A percentile compares a stretch with the other conserved stretches of the same genome.
Conservation (phyloP, 2,888 invertebrate species). For the Cremastinae sp. region DNA sequence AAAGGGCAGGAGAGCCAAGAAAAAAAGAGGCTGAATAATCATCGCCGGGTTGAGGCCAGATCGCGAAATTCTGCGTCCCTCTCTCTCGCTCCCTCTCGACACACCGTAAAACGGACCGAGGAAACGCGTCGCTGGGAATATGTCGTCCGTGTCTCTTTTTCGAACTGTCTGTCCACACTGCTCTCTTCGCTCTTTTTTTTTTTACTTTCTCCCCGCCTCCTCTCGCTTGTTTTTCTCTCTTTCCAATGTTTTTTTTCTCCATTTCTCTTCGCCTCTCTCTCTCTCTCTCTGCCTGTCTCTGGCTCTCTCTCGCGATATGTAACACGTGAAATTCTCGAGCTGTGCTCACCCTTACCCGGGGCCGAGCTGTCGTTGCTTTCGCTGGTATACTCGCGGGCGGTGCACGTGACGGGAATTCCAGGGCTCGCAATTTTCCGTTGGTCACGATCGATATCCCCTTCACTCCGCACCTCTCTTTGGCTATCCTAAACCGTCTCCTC, state of each 20-base stretch:
- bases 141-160: slow-evolving; percentile 40
- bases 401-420: slow-evolving; percentile 58
- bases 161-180: slow-evolving; percentile 46
- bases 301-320: slow-evolving; percentile 35
- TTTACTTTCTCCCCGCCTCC: slow-evolving; percentile 17
- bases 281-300: no score
- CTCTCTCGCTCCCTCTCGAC: slow-evolving; percentile 8
- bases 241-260: no score
- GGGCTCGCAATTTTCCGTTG: slow-evolving; percentile 49
- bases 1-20: no score
- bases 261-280: slow-evolving; percentile 15
- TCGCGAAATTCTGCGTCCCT: slow-evolving; percentile 31
- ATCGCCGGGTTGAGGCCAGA: slow-evolving; percentile 30
- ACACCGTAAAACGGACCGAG: no score
- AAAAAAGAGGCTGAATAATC: slow-evolving; percentile 45
- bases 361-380: slow-evolving; percentile 49
- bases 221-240: no score
- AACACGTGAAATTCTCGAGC: slow-evolving; percentile 50
- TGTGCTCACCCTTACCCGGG: slow-evolving; percentile 50
- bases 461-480: background rate
- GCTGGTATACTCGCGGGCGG: slow-evolving; percentile 61
- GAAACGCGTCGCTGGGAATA: slow-evolving; percentile 26
- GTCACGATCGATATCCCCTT: slow-evolving; percentile 53
- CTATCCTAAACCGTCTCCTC: background rate
- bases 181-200: no score